Evolutionary conservation across 2,797 vertebrate species (phyloP), one percentile per base, ranked within the genome.

Genomic region (Eptatretus atami): DNA sequence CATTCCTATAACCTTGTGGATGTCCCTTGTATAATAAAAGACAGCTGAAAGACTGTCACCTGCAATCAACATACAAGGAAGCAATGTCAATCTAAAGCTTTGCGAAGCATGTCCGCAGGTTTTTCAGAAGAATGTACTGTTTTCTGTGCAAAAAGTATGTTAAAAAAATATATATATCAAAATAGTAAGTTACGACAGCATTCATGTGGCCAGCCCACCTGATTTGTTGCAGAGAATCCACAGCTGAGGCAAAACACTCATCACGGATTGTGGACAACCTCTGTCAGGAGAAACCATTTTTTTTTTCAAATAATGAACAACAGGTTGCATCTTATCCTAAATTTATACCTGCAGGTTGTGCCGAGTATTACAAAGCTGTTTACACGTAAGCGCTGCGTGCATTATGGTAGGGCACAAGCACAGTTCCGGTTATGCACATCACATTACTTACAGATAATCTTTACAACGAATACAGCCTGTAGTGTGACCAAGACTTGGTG

Each of bases 191-290:
- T 61, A n/a, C 12, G 11, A n/a, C 25, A n/a, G n/a, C 57, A n/a
- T n/a, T n/a, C 10, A 61, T 25, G 25, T 25, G 57, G 25, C 31
- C 53, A 66, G 55, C 65, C 71, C 74, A 95, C 88, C 90, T 98
- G 75, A 98, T 98, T 73, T 98, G 90, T 70, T 98, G 90, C 44
- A 98, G 74, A 14, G 82, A 84, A 69, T 98, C 90, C 52, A 95
- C 81, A 3, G 88, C 90, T 15, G 83, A 83, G 63, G 84, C 80
- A 69, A 94, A 95, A 71, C 87, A 98, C 68, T 74, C 73, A 1
- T 98, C 84, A 73, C 87, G 95, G 52, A 81, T 85, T 70, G 69
- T 79, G 66, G 84, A 74, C 52, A 83, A 72, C 53, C 94, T 78
- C 90, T 96, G 69, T 15, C 71, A 10, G 68, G 66, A 63, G 57